Percentiles rank a stretch among this genome's conserved stretches.
These are phyloP conservation scores for Vultur gryphus DNA, from an alignment of 2,797 vertebrate species.

Conservation along the genomic window DNA sequence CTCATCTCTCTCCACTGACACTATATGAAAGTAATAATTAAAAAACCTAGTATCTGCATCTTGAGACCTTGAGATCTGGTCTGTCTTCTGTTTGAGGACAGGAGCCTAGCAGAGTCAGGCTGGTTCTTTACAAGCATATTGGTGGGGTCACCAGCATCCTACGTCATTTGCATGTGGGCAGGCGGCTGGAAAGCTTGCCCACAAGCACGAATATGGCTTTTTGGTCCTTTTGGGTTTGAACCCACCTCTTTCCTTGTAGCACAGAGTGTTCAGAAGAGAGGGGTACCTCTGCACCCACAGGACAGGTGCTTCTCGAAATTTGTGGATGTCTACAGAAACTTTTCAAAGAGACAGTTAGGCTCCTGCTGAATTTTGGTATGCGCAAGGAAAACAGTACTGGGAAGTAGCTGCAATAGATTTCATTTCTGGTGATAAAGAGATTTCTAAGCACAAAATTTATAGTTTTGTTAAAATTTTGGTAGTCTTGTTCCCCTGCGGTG, in stretches of 20 bases:
- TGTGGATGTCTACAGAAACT: background rate
- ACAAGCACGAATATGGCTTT: background rate
- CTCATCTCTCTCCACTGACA: background rate
- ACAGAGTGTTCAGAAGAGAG: background rate
- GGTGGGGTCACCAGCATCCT: background rate
- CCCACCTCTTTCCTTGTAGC: background rate
- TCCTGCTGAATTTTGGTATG: background rate
- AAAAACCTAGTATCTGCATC: background rate
- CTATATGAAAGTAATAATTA: background rate
- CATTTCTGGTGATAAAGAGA: background rate
- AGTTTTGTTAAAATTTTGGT: background rate
- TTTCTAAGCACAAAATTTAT: background rate
- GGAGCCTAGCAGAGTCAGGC: background rate
- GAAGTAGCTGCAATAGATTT: background rate
- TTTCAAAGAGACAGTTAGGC: background rate
- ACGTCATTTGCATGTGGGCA: background rate
- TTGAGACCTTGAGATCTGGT: background rate
- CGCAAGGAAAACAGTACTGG: background rate
- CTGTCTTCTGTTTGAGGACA: background rate
- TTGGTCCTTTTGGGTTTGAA: background rate
- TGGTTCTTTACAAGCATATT: fast-evolving
- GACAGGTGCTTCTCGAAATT: background rate
- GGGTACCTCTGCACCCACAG: background rate
- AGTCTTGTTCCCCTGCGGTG: background rate
- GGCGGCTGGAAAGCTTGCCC: background rate